Evolutionary conservation across 2,797 vertebrate species (phyloP).

Genomic region (Sebastes diaconus): DNA sequence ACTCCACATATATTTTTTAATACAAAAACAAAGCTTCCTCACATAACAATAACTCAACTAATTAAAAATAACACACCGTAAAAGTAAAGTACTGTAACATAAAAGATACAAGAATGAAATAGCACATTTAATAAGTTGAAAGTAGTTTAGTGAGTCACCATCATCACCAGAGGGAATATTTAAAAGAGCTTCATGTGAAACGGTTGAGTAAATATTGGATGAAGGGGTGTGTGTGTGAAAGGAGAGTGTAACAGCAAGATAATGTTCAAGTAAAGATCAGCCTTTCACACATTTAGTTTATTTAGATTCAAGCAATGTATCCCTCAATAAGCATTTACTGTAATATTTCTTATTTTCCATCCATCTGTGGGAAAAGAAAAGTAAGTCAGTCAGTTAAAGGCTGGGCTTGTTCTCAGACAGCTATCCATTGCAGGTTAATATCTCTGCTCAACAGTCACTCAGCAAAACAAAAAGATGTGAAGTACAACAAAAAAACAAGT

Average conservation of each 20-base stretch:
- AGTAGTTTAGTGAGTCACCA: background rate
- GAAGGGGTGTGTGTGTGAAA: slow-evolving; percentile 41
- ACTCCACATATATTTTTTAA: background rate
- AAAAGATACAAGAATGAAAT: background rate
- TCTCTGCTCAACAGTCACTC: background rate
- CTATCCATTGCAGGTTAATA: background rate
- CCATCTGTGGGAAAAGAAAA: background rate
- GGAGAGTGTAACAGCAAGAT: background rate
- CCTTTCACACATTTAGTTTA: slow-evolving; percentile 26
- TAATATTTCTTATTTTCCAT: background rate
- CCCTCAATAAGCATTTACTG: background rate
- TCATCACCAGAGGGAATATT: slow-evolving; percentile 7
- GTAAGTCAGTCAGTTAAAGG: background rate
- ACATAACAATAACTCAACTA: background rate
- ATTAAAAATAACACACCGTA: background rate
- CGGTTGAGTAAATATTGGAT: slow-evolving; percentile 63
- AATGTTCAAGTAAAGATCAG: background rate
- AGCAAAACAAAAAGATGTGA: slow-evolving; percentile 4
- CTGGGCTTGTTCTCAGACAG: background rate
- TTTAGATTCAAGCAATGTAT: background rate
- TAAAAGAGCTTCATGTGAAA: slow-evolving; percentile 2
- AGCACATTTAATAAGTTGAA: background rate
- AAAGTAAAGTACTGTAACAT: background rate
- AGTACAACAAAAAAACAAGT: background rate
- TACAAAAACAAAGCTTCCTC: background rate